Evolutionary conservation across 2,888 invertebrate species (phyloP).

Genomic region (Noctua pronuba): DNA sequence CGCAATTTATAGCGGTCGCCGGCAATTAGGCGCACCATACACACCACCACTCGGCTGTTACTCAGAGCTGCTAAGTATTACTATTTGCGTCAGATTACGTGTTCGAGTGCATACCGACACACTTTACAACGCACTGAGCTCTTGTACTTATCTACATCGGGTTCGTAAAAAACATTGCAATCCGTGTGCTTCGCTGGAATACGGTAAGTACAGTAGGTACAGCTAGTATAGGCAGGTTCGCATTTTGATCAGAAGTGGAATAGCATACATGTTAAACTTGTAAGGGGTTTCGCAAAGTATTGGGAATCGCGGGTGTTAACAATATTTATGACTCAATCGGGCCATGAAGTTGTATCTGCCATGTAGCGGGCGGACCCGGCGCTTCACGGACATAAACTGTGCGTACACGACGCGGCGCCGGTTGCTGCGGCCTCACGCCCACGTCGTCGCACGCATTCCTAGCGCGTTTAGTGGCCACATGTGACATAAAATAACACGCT

Average conservation of each 20-base stretch:
- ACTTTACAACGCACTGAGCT: slow-evolving; percentile 25
- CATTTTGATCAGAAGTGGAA: slow-evolving; percentile 20
- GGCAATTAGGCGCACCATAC: slow-evolving; percentile 62
- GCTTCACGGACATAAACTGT: slow-evolving; percentile 38
- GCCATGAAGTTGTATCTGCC: slow-evolving; percentile 44
- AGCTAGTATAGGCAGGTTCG: slow-evolving; percentile 4
- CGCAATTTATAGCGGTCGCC: slow-evolving; percentile 68
- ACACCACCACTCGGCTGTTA: slow-evolving; percentile 32
- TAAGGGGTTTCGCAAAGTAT: slow-evolving; percentile 37
- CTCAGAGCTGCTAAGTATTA: slow-evolving; percentile 53
- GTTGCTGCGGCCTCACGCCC: slow-evolving; percentile 31
- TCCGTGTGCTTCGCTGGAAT: slow-evolving; percentile 8
- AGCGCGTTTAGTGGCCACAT: slow-evolving; percentile 29
- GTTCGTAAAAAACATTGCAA: slow-evolving; percentile 45
- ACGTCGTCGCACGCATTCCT: slow-evolving; percentile 27
- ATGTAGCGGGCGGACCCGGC: slow-evolving; percentile 31
- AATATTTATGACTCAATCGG: slow-evolving; percentile 60
- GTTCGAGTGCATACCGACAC: slow-evolving; percentile 55
- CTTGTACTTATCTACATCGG: slow-evolving; percentile 15
- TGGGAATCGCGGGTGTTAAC: slow-evolving; percentile 31
- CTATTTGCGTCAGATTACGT: slow-evolving; percentile 64
- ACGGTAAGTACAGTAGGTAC: slow-evolving; percentile 3
- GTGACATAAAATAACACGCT: slow-evolving; percentile 14
- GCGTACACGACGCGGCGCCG: slow-evolving; percentile 29
- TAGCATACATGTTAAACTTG: slow-evolving; percentile 21